phyloP scores from a whole-genome alignment of 2,888 invertebrate genomes.

The Oscheius onirici region DNA sequence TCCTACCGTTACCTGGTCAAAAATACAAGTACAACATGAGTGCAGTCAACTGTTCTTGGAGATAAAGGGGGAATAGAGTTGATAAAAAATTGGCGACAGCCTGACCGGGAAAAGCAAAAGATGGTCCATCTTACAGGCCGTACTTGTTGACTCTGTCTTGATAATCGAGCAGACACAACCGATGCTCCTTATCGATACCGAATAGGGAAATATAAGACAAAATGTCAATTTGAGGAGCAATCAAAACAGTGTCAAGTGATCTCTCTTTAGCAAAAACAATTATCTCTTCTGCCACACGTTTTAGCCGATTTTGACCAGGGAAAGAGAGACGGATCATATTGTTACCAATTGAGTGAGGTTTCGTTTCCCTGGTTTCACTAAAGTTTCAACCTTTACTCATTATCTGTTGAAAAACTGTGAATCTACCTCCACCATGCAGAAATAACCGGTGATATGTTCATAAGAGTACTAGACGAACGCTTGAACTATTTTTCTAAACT shows the following conservation, averaged over 20 bases:
- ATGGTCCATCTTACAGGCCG: neutral
- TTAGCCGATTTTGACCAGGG: neutral
- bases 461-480: no score
- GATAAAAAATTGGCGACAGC: neutral
- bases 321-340: no score
- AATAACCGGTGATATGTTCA: no score
- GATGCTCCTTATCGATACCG: neutral
- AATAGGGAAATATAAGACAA: neutral
- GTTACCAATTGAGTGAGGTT: no score
- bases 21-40: neutral
- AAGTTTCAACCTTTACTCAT: no score
- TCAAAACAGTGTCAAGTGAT: neutral
- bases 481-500: no score
- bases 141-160: constrained; percentile 3
- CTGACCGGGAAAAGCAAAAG: neutral
- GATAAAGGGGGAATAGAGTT: neutral
- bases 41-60: neutral
- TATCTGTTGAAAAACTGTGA: no score
- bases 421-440: no score
- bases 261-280: neutral
- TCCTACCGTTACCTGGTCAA: neutral
- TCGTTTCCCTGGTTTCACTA: no score
- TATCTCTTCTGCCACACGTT: neutral
- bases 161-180: neutral
- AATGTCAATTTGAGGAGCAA: neutral